Percentiles rank a stretch among this genome's conserved stretches.
Conservation (phyloP, 1,140 invertebrate genomes). For the Diorhabda sublineata region DNA sequence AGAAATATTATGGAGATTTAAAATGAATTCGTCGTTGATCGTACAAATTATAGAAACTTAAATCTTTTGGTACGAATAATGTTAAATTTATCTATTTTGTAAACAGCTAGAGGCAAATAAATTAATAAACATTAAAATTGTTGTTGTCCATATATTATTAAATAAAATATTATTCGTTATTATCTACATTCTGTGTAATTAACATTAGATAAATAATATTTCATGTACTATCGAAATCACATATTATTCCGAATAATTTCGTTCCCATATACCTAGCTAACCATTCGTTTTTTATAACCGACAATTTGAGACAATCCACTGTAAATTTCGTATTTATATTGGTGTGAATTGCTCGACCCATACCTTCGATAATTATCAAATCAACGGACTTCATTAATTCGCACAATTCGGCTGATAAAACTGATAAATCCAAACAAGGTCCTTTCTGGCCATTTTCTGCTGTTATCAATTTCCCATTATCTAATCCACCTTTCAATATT, state of each 20-base stretch:
- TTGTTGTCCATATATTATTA: no score
- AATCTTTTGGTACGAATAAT: no score
- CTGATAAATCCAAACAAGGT: constrained; percentile 87
- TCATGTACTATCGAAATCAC: constrained; percentile 68
- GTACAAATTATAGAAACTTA: no score
- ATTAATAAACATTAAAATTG: no score
- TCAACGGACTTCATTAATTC: constrained; percentile 78
- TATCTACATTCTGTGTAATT: no score
- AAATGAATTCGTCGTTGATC: no score
- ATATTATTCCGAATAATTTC: constrained; percentile 88
- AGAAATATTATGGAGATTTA: no score
- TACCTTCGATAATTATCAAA: constrained; percentile 90
- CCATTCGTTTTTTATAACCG: constrained; percentile 94
- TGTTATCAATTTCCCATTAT: constrained; percentile 65
- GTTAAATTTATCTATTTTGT: no score
- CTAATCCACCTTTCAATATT: constrained; percentile 64
- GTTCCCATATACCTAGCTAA: constrained; percentile 84
- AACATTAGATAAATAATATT: no score
- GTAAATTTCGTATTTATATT: constrained; percentile 86
- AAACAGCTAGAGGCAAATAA: no score
- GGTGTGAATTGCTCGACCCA: constrained; percentile 93
- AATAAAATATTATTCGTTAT: no score
- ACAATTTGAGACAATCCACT: constrained; percentile 88
- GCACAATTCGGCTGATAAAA: constrained; percentile 65
- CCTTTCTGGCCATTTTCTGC: constrained; percentile 90